These are phyloP conservation scores for Tetraneura akinire DNA, from an alignment of 1,140 invertebrate species.

Conservation along the genomic window DNA sequence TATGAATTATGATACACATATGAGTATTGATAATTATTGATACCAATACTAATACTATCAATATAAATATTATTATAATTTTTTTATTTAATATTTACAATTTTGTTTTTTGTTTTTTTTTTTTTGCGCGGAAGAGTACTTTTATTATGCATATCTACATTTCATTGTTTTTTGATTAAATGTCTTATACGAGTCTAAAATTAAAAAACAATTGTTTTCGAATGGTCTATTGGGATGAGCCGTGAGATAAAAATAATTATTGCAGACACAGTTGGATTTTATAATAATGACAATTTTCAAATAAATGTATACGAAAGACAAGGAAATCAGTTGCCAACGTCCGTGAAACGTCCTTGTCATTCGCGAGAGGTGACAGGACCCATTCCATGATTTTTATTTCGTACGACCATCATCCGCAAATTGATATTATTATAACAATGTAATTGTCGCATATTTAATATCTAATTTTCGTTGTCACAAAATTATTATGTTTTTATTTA, in stretches of 20 bases:
- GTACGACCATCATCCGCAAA: background rate
- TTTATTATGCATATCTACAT: too few relatives aligned
- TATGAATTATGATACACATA: too few relatives aligned
- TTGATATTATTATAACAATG: background rate
- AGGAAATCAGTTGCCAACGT: background rate
- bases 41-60: too few relatives aligned
- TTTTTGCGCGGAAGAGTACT: too few relatives aligned
- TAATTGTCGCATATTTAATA: background rate
- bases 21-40: too few relatives aligned
- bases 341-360: slow-evolving; percentile 10
- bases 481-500: background rate
- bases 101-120: too few relatives aligned
- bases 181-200: too few relatives aligned
- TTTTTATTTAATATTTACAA: too few relatives aligned
- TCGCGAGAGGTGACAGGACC: slow-evolving; percentile 1
- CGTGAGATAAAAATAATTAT: background rate
- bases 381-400: background rate
- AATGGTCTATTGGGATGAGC: too few relatives aligned
- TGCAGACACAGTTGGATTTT: background rate
- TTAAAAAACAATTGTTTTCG: too few relatives aligned
- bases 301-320: background rate
- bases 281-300: background rate
- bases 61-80: too few relatives aligned
- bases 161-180: too few relatives aligned
- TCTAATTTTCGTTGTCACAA: background rate